These are phyloP conservation scores for Pica pica DNA, from an alignment of 2,113 vertebrate genomes.

Conservation along the genomic window DNA sequence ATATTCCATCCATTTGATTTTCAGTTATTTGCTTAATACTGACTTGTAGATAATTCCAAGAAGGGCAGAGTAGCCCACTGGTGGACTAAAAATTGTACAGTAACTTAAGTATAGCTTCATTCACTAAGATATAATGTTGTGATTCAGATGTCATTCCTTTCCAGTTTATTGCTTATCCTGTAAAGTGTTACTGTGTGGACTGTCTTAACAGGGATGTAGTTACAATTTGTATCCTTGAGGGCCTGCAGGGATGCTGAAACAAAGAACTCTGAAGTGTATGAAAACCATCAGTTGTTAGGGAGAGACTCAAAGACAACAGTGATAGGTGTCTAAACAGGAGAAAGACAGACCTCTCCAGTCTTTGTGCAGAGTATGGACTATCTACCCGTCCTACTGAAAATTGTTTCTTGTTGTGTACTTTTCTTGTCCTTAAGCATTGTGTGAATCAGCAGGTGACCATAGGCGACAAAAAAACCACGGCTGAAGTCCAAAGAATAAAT, in stretches of 20 bases:
- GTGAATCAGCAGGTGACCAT: neutral
- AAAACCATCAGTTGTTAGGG: neutral
- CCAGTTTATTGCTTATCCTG: neutral
- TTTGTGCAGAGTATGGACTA: neutral
- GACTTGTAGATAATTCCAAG: neutral
- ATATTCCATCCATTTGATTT: neutral
- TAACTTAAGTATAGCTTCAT: neutral
- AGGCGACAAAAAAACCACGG: neutral
- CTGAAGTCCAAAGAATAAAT: neutral
- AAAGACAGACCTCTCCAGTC: neutral
- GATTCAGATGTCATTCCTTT: neutral
- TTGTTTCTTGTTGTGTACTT: neutral
- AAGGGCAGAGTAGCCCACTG: neutral
- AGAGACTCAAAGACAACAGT: neutral
- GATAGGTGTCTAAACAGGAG: neutral
- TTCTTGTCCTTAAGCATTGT: neutral
- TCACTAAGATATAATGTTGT: neutral
- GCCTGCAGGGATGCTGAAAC: neutral
- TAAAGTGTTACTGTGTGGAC: neutral
- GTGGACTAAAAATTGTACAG: neutral
- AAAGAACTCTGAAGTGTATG: neutral
- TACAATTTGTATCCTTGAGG: neutral
- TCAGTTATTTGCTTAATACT: neutral
- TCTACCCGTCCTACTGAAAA: neutral
- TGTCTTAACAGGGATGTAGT: neutral